A percentile compares a stretch with the other conserved stretches of the same genome.
Evolutionary conservation across 53 echinoderm and acorn worm species (phyloP).

Genomic region (Echinarachnius parma): DNA sequence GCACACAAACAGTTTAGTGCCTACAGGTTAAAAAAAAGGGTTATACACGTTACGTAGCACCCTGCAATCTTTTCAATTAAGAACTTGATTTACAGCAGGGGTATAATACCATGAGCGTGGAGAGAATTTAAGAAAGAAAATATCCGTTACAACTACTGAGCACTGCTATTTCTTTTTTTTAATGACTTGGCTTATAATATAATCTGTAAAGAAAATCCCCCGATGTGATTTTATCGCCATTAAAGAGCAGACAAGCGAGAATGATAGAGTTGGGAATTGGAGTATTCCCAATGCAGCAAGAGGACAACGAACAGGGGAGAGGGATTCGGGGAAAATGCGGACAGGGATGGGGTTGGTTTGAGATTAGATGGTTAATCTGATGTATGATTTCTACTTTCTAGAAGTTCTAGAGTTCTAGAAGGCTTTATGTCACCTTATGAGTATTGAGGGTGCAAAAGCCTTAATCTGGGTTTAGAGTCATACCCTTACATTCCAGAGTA

Average conservation of each 20-base stretch:
- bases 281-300: slow-evolving; percentile 20
- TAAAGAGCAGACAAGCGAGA: slow-evolving; percentile 31
- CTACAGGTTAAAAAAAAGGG: too few relatives aligned
- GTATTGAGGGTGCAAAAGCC: too few relatives aligned
- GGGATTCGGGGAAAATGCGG: neutral
- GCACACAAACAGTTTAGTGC: too few relatives aligned
- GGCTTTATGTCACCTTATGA: too few relatives aligned
- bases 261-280: slow-evolving; percentile 42
- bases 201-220: neutral
- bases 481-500: too few relatives aligned
- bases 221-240: slow-evolving; percentile 35
- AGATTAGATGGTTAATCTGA: neutral
- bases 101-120: too few relatives aligned
- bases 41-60: too few relatives aligned
- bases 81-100: too few relatives aligned
- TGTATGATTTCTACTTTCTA: too few relatives aligned
- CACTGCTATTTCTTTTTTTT: neutral
- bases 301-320: slow-evolving; percentile 3
- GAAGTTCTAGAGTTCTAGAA: too few relatives aligned
- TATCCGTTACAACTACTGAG: neutral
- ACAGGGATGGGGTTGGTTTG: neutral
- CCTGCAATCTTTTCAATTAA: too few relatives aligned
- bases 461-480: too few relatives aligned
- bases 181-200: neutral
- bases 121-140: neutral